These are phyloP conservation scores for Emydoidea blandingii DNA, from an alignment of 2,797 vertebrate species.

Conservation along the genomic window DNA sequence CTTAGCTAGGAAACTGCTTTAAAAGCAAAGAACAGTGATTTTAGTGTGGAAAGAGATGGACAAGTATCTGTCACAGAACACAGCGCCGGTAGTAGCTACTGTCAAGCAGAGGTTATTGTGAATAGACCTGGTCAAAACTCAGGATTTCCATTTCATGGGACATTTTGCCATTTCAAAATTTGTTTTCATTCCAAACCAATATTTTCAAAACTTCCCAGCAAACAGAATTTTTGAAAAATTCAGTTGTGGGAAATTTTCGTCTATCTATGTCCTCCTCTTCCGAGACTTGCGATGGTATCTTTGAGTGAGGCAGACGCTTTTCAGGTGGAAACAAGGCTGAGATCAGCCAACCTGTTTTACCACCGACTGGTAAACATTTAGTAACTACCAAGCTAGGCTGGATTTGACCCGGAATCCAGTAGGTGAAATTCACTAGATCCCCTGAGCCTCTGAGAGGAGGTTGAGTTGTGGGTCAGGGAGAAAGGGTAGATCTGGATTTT, in stretches of 20 bases:
- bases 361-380: background rate
- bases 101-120: background rate
- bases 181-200: background rate
- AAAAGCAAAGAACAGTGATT: too few species aligned
- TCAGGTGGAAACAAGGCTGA: background rate
- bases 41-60: background rate
- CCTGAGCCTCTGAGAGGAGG: background rate
- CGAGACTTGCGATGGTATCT: background rate
- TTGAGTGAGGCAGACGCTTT: background rate
- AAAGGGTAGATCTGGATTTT: background rate
- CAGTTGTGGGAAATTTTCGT: background rate
- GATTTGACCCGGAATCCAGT: background rate
- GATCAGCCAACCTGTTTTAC: background rate
- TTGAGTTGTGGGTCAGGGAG: background rate
- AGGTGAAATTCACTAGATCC: background rate
- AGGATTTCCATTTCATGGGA: background rate
- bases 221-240: background rate
- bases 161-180: background rate
- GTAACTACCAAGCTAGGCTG: background rate
- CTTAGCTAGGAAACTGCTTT: background rate
- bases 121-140: background rate
- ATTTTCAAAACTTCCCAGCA: background rate
- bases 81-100: too few species aligned
- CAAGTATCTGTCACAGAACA: background rate
- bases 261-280: background rate